These are phyloP conservation scores for Pyrrhosoma nymphula DNA, from an alignment of 2,888 invertebrate genomes.

Conservation along the genomic window DNA sequence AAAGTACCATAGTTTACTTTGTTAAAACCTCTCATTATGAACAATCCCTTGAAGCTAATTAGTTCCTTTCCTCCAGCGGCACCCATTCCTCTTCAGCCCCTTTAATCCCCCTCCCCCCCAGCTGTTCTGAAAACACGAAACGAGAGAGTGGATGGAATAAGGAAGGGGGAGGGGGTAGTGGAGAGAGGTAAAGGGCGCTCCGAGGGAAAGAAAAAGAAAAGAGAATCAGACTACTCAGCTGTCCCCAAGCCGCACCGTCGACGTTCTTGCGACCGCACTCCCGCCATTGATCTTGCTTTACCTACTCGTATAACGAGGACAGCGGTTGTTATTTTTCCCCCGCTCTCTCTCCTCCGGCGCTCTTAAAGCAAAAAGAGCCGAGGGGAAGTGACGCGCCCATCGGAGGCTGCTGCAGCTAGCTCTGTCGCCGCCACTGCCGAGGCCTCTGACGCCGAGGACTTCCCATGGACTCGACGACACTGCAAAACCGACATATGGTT, in stretches of 20 bases:
- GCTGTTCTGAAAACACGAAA: not conserved
- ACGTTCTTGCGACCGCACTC: not conserved
- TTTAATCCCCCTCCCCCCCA: not conserved
- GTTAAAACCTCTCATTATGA: conserved; percentile 22
- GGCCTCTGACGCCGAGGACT: not conserved
- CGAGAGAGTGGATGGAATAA: not conserved
- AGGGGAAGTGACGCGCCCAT: not conserved
- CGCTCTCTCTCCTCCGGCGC: not conserved
- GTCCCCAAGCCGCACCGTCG: not conserved
- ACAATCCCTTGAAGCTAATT: conserved; percentile 39
- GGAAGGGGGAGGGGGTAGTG: not conserved
- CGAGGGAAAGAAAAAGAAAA: not conserved
- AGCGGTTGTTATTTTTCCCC: conserved; percentile 12
- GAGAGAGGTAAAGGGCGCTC: not conserved
- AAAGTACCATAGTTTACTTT: conserved; percentile 10
- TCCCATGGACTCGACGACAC: not conserved
- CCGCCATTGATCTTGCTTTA: conserved; percentile 31
- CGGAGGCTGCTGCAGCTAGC: not conserved
- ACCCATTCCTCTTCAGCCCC: not conserved
- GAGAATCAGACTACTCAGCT: conserved; percentile 8
- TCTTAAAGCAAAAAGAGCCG: conserved; percentile 27
- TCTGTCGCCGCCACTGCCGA: not conserved
- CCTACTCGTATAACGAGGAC: conserved; percentile 39
- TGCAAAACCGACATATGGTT: not conserved
- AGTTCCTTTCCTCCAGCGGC: conserved; percentile 12